Conservation (phyloP, 2,888 invertebrate species). For the Sinotaia quadrata region DNA sequence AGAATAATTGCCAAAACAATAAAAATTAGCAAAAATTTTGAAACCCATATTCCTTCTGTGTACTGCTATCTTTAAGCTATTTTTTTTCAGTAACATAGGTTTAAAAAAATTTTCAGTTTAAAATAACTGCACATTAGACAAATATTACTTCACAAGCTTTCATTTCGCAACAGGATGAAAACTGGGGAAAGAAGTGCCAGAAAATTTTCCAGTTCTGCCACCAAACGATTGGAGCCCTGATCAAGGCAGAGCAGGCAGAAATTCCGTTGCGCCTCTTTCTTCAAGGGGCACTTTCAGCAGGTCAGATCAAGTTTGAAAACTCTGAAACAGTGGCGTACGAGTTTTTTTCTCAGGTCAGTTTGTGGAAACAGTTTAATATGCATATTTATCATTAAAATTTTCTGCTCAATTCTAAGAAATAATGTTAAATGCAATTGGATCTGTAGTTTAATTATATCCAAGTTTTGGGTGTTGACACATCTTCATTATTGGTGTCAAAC, state of each 20-base stretch:
- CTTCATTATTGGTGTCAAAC: no score
- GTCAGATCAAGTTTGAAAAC: slow-evolving; percentile 91
- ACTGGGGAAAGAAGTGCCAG: slow-evolving; percentile 98
- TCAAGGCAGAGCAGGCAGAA: slow-evolving; percentile 95
- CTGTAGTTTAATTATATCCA: no score
- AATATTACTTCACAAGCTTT: no score
- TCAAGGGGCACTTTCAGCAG: slow-evolving; percentile 94
- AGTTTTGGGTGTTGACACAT: no score
- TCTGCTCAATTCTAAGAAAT: no score
- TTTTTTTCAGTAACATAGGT: not conserved
- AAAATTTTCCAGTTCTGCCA: slow-evolving; percentile 99
- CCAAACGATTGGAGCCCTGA: slow-evolving; percentile 92
- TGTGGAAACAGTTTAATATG: no score
- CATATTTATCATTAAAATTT: no score
- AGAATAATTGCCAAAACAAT: not conserved
- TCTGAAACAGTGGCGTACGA: slow-evolving; percentile 98
- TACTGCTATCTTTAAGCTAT: not conserved
- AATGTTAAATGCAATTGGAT: no score
- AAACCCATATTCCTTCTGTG: not conserved
- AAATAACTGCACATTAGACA: no score
- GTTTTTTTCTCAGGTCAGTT: slow-evolving; percentile 87
- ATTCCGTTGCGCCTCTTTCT: slow-evolving; percentile 93
- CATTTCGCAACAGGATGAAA: slow-evolving; percentile 82
- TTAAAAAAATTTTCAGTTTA: no score
- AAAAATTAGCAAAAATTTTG: not conserved